Evolutionary conservation across 2,113 vertebrate genomes (phyloP), one percentile per base, ranked within the genome.

Genomic region (Piprites chloris): DNA sequence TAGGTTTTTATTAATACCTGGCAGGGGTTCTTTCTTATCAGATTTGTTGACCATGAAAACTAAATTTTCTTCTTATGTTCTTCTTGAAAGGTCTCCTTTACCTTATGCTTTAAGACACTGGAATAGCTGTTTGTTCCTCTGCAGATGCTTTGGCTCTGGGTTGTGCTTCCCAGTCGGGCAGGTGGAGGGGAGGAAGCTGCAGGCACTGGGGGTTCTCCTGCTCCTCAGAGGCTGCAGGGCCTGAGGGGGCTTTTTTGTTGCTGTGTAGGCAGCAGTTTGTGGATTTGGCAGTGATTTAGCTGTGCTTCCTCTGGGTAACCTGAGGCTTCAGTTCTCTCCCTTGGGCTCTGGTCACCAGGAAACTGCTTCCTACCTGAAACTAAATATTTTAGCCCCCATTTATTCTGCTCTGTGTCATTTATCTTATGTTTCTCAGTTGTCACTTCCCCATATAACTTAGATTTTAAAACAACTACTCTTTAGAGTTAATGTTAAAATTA

Each of bases 11-110:
- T 59, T 89, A 53, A 50, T 87, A 56, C 0, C 0, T 15, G 4
- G 11, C 65, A 26, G n/a, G 3, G 0, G 4, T 52, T 81, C 50
- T 58, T 61, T 62, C 41, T 26, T n/a, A 6, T 0, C 18, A 85
- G 33, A 32, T 86, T 37, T 41, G 14, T 53, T 63, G 20, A 49
- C 46, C 80, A 3, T 44, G 30, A 67, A 53, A 96, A 65, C 8
- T 21, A 44, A 74, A 56, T 93, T 90, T 62, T 80, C 14, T 90
- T 77, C 14, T 27, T 21, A 41, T 62, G 6, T 52, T 71, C 37
- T 56, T 8, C 2, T 10, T 65, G 42, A 32, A 58, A 67, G 4
- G 7, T 77, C 18, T 76, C 32, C 19, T 75, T 49, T 67, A 72
- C 41, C 9, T 50, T 39, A 9, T 23, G 28, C 33, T 65, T 42